Evolutionary conservation across 2,888 invertebrate genomes (phyloP).

Genomic region (Steinernema scapterisci): DNA sequence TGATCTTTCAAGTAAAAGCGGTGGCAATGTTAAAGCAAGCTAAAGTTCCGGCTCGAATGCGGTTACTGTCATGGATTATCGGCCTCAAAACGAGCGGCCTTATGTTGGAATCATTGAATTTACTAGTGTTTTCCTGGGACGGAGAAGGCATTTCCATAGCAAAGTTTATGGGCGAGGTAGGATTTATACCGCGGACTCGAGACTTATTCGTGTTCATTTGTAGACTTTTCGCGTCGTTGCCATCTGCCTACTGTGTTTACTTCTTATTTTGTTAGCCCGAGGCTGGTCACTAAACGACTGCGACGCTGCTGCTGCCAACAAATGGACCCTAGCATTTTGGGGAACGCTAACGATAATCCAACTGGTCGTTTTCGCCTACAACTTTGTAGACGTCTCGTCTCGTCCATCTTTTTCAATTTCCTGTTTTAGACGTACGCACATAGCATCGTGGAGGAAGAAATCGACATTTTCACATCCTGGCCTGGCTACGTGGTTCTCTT

Average conservation of each 20-base stretch:
- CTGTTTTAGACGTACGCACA: slow-evolving; percentile 1
- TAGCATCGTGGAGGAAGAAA: slow-evolving; percentile 78
- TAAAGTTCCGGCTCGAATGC: slow-evolving; percentile 19
- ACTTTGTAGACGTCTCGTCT: slow-evolving; percentile 76
- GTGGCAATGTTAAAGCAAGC: slow-evolving; percentile 29
- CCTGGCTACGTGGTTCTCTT: slow-evolving; percentile 92
- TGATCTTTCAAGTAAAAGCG: slow-evolving; percentile 44
- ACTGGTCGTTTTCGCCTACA: slow-evolving; percentile 91
- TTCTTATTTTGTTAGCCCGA: slow-evolving; percentile 87
- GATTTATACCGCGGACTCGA: background rate
- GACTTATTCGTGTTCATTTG: slow-evolving; percentile 83
- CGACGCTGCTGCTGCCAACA: slow-evolving; percentile 36
- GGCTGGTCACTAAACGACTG: slow-evolving; percentile 87
- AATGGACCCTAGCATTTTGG: slow-evolving; percentile 83
- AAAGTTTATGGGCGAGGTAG: slow-evolving; percentile 84
- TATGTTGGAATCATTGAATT: slow-evolving; percentile 84
- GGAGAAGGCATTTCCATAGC: slow-evolving; percentile 84
- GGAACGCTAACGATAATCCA: slow-evolving; percentile 87
- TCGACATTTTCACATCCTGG: slow-evolving; percentile 96
- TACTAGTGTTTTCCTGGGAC: slow-evolving; percentile 85
- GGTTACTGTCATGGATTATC: slow-evolving; percentile 46
- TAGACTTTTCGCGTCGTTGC: slow-evolving; percentile 70
- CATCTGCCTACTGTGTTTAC: slow-evolving; percentile 84
- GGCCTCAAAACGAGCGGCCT: slow-evolving; percentile 72
- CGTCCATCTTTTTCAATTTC: background rate